Conservation (phyloP, 2,113 vertebrate species). For the Pollachius pollachius region DNA sequence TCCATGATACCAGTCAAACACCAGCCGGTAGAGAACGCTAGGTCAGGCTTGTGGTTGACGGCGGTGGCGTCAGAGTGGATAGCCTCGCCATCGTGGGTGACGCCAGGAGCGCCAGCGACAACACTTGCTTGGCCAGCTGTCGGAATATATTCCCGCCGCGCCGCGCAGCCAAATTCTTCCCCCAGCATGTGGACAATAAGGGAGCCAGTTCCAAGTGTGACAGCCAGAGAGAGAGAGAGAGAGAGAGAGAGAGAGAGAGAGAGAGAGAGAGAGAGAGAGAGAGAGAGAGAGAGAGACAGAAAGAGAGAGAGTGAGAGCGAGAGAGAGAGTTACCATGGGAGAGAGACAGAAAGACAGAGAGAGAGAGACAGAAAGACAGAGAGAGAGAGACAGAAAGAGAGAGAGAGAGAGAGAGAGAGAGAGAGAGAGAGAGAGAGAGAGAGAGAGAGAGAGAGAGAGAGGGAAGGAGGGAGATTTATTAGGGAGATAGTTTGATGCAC, state of each 20-base stretch:
- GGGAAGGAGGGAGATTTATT: conserved; percentile 7
- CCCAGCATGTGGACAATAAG: conserved; percentile 50
- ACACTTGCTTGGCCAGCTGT: conserved; percentile 51
- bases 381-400: conserved; percentile 1
- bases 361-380: conserved; percentile 15
- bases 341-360: conserved; percentile 16
- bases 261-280: conserved; percentile 18
- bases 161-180: conserved; percentile 54
- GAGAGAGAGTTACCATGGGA: neutral
- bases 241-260: conserved; percentile 6
- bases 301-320: conserved; percentile 9
- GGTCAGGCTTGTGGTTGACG: conserved; percentile 23
- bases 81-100: neutral
- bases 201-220: conserved; percentile 45
- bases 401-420: conserved; percentile 29
- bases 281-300: conserved; percentile 21
- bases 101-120: conserved; percentile 31
- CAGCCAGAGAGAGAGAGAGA: conserved; percentile 5
- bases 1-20: neutral
- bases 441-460: conserved; percentile 22
- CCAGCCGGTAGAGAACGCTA: conserved; percentile 3
- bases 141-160: conserved; percentile 43
- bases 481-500: conserved; percentile 12
- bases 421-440: neutral
- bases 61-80: neutral